phyloP scores from a whole-genome alignment of 1,140 invertebrate species.

The Phenacoccus solenopsis region DNA sequence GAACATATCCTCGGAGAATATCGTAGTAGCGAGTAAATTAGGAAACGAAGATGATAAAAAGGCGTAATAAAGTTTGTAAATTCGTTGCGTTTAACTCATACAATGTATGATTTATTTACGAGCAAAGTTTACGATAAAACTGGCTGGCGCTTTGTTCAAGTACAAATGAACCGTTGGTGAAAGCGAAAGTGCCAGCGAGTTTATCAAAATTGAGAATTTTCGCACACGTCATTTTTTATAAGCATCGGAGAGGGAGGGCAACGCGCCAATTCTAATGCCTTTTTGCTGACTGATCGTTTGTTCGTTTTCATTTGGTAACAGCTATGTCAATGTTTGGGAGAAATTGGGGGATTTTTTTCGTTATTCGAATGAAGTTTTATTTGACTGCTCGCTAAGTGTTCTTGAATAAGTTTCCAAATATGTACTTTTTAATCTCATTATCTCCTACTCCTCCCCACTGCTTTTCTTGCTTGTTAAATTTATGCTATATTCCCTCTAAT shows the following conservation, averaged over 20 bases:
- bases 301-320: too few species aligned
- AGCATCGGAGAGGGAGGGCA: too few species aligned
- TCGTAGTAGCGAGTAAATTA: background rate
- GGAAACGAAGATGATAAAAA: background rate
- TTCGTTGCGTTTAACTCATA: background rate
- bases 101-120: background rate
- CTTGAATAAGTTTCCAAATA: too few species aligned
- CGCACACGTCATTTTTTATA: background rate
- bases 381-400: too few species aligned
- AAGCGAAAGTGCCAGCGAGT: background rate
- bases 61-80: background rate
- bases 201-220: background rate
- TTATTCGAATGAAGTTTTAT: too few species aligned
- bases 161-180: background rate
- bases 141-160: background rate
- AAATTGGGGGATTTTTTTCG: too few species aligned
- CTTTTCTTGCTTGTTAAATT: too few species aligned
- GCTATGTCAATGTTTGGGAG: too few species aligned
- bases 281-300: too few species aligned
- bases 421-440: too few species aligned
- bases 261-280: background rate
- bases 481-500: too few species aligned
- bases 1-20: background rate
- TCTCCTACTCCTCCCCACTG: too few species aligned
- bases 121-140: background rate